phyloP scores from a whole-genome alignment of 2,113 vertebrate species.

The Oncorhynchus mykiss region DNA sequence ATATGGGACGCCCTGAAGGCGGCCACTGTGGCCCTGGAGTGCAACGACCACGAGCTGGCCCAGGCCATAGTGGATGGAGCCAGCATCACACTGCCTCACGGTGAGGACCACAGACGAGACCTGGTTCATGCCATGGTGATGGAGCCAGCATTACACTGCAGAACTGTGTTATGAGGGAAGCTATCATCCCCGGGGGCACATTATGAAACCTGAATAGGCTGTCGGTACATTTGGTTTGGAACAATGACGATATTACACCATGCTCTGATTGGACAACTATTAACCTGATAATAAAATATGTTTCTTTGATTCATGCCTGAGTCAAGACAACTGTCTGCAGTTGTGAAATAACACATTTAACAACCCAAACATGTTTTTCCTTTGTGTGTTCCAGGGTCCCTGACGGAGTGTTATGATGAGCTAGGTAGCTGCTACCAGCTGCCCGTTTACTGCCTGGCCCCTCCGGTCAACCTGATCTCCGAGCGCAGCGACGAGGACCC shows the following conservation, averaged over 20 bases:
- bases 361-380: not conserved
- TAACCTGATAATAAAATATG: not conserved
- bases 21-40: slow-evolving; percentile 88
- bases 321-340: too few species aligned
- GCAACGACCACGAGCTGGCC: slow-evolving; percentile 91
- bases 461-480: slow-evolving; percentile 91
- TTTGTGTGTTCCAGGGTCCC: slow-evolving; percentile 76
- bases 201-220: too few species aligned
- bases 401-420: slow-evolving; percentile 95
- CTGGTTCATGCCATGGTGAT: not conserved
- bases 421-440: slow-evolving; percentile 96
- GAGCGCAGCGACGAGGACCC: slow-evolving; percentile 90
- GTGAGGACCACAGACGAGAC: slow-evolving; percentile 67
- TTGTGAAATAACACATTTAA: not conserved
- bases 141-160: not conserved
- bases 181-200: too few species aligned
- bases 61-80: slow-evolving; percentile 97
- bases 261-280: not conserved
- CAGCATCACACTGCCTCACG: slow-evolving; percentile 95
- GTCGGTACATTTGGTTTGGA: too few species aligned
- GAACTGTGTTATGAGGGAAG: too few species aligned
- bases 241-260: too few species aligned
- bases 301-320: not conserved
- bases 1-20: slow-evolving; percentile 99
- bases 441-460: slow-evolving; percentile 93